These are phyloP conservation scores for Smutsia temminckii DNA, from an alignment of 2,797 vertebrate species.

Conservation along the genomic window DNA sequence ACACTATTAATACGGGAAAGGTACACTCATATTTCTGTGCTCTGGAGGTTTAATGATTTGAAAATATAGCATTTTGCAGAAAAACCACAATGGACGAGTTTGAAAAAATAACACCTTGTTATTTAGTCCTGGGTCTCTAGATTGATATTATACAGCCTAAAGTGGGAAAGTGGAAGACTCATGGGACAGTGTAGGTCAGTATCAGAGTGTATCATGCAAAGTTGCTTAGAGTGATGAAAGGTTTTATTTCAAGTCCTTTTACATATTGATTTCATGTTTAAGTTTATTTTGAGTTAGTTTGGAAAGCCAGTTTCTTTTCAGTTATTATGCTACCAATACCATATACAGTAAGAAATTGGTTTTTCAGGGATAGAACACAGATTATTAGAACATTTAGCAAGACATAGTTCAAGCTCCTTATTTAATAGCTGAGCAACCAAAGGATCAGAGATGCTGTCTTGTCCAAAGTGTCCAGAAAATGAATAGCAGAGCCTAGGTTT, in stretches of 20 bases:
- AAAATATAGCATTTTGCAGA: conserved; percentile 33
- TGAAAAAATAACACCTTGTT: conserved; percentile 43
- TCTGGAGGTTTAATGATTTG: conserved; percentile 30
- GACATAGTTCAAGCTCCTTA: not conserved
- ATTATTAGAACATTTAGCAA: not conserved
- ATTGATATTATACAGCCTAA: conserved; percentile 12
- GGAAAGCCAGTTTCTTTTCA: not conserved
- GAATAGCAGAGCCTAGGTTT: not conserved
- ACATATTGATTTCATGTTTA: not conserved
- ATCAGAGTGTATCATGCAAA: not conserved
- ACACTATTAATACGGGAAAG: conserved; percentile 17
- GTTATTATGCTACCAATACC: not conserved
- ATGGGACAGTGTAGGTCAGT: not conserved
- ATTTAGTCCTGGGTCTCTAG: not conserved
- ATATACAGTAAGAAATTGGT: not conserved
- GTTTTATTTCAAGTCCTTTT: conserved; percentile 25
- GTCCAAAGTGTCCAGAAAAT: not conserved
- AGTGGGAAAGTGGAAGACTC: not conserved
- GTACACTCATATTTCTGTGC: not conserved
- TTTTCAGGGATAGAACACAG: conserved; percentile 13
- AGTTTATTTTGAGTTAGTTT: conserved; percentile 16
- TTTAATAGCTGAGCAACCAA: not conserved
- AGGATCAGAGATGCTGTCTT: not conserved
- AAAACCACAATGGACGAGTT: conserved; percentile 1
- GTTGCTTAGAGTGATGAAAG: not conserved